Conservation (phyloP, 2,113 vertebrate genomes). For the Eira barbara region DNA sequence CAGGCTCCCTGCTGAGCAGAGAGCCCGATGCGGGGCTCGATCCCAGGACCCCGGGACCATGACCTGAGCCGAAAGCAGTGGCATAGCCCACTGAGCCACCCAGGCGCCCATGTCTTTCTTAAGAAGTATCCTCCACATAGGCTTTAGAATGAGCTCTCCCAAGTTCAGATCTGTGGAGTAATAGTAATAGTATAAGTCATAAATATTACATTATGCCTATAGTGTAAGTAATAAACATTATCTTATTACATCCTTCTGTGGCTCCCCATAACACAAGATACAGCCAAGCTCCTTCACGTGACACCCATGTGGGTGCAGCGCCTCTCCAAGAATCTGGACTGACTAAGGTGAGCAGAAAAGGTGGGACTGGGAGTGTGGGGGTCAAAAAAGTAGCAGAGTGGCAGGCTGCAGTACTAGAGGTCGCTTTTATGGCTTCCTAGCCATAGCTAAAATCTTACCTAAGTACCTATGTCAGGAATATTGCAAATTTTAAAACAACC, state of each 20-base stretch:
- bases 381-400: background rate
- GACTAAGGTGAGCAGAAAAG: background rate
- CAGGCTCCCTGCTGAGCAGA: too few relatives aligned
- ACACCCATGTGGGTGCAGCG: background rate
- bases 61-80: too few relatives aligned
- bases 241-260: background rate
- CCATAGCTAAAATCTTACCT: background rate
- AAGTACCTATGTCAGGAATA: background rate
- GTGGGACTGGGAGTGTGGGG: background rate
- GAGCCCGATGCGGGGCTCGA: too few relatives aligned
- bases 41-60: too few relatives aligned
- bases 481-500: conserved; percentile 31
- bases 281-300: background rate
- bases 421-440: background rate
- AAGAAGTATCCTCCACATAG: background rate
- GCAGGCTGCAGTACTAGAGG: background rate
- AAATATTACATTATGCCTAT: background rate
- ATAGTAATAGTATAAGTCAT: background rate
- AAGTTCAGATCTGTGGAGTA: background rate
- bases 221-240: background rate
- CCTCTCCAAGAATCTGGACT: background rate
- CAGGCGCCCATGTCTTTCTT: background rate
- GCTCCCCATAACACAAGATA: background rate
- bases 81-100: too few relatives aligned
- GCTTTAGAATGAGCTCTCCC: background rate